Evolutionary conservation across 2,797 vertebrate species (phyloP), one percentile per base, ranked within the genome.

Genomic region (Columba guinea): DNA sequence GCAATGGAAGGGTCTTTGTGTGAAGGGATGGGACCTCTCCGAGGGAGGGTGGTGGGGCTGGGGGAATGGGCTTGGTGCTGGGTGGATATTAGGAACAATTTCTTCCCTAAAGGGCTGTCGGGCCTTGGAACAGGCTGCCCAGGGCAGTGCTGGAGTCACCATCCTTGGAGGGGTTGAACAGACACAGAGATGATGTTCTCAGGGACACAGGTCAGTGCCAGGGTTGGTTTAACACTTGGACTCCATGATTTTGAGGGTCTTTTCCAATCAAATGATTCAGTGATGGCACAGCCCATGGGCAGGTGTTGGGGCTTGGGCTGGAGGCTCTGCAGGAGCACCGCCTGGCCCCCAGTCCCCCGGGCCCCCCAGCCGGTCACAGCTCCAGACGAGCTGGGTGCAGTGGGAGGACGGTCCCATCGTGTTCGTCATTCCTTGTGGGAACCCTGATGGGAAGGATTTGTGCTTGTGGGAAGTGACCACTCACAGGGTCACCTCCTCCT

Each of bases 361-460:
- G 11, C 51, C 2, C 19, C 27, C 4, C 30, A 30, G 32, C 1
- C 0, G 1, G 5, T 39, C 4, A 0, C 3, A 6, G 53, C 26
- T 78, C 37, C 0, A 2, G 32, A 13, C 11, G 21, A 67, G 27
- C 17, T 0, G 4, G 7, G 30, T 1, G 1, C 0, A 0, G 19
- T 37, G 64, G 55, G 24, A 30, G 30, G 32, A 58, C 1, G 6
- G 4, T 22, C 44, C 39, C 19, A 0, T 17, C 3, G 0, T 2
- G 13, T n/a, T 51, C 27, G 39, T 41, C 30, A 2, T 24, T 14
- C 3, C 23, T 7, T 22, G 59, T 44, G 62, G 71, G 32, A 77
- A 7, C 26, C 13, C 32, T 5, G 37, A 35, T 7, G 28, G 7
- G 26, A 55, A 55, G 77, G 89, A 17, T 55, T 30, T 30, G 59